Evolutionary conservation across 1,140 invertebrate genomes (phyloP), one percentile per base, ranked within the genome.

Genomic region (Psix sp.): DNA sequence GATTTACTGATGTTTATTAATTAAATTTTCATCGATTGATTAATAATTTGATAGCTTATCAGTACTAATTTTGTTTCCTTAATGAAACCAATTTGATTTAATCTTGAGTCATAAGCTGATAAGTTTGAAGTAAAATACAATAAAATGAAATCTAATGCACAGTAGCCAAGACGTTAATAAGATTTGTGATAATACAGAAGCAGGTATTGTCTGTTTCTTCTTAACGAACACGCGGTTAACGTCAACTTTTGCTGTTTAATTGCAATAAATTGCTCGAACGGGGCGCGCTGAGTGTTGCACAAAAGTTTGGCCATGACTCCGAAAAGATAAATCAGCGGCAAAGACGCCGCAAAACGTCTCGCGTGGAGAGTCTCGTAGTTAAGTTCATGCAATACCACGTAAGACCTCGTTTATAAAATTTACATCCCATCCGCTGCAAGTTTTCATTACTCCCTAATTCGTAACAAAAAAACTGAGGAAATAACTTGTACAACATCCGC

Each of bases 371-470:
- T 15, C 26, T 21, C 13, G 15, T 16, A 60, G 49, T 70, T 57
- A 62, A 62, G 40, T 71, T 35, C 21, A 31, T 46, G 36, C 40
- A 38, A 3, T 17, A 21, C 38, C 13, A 31, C 42, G 42, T 62
- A 54, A 74, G 45, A 56, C 36, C 60, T 73, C 57, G 73, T 74
- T 80, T 72, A 66, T 62, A 77, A 79, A 80, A 79, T 79, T 76
- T 80, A 79, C 73, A 80, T 76, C 45, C 40, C 49, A 56, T 68
- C 45, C 54, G 18, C 10, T 31, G 0, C 43, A 31, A 72, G 21
- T 72, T 72, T 72, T 65, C 68, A 63, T 71, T 62, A 39, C 36
- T 35, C 38, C 43, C 43, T 57, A 57, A 43, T 49, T 62, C 13
- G 7, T 1, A 13, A 1, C 33, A 20, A 39, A 59, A 54, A 68